Evolutionary conservation across 2,113 vertebrate genomes (phyloP), one percentile per base, ranked within the genome.

Genomic region (Nanorana parkeri): DNA sequence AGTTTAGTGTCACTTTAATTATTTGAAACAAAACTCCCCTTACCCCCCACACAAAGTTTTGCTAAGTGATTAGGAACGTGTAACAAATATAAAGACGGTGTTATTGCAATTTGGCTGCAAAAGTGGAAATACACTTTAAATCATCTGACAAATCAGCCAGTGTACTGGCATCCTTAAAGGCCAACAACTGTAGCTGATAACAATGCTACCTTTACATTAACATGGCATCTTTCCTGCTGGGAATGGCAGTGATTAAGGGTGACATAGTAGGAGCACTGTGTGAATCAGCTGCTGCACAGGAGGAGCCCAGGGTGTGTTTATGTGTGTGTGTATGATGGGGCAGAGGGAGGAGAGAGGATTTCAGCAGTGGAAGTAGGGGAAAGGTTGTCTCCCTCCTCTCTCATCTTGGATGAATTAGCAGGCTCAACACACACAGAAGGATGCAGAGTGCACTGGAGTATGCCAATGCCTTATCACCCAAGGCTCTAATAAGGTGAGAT

Each of bases 401-500:
- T 17, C 29, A n/a, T 15, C 51, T 19, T 4, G 1, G 28, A 17
- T 24, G 17, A 17, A 0, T 0, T n/a, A 0, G 0, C 10, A 3
- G 54, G 17, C 58, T 15, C 36, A 3, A 20, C 11, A 52, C 11
- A 52, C 19, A 41, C 26, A 13, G 51, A 7, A 66, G n/a, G 5
- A 88, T 91, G 87, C 88, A 86, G 60, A 32, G 66, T 0, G 88
- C 88, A 19, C 4, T 84, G 69, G 91, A 82, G 0, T 89, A 5
- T 64, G 90, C 86, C 32, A 86, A 8, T 52, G 66, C 78, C 56
- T 21, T 71, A 6, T 63, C 67, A 11, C 78, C 78, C 19, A 71
- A 20, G 55, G 55, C 78, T n/a, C 56, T 80, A 3, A 29, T 80
- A 52, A 60, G 78, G 78, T 80, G 67, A 71, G 67, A 5, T 24